phyloP scores from a whole-genome alignment of 2,888 invertebrate species.

The Acleris laterana region DNA sequence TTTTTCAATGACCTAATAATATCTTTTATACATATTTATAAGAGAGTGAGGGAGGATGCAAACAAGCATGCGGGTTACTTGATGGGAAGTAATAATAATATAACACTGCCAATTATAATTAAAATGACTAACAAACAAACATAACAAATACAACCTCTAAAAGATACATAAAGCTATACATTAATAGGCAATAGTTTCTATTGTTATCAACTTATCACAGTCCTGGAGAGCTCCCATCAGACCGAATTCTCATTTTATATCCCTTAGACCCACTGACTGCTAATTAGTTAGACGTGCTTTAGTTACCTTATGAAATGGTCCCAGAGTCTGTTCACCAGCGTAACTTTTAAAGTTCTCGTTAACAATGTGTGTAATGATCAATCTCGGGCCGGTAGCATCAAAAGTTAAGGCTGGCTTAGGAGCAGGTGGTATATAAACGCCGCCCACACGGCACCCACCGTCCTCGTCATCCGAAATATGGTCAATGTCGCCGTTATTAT shows the following conservation, averaged over 20 bases:
- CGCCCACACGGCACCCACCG: slow-evolving; percentile 90
- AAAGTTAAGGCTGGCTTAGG: slow-evolving; percentile 88
- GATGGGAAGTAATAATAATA: no score
- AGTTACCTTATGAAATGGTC: slow-evolving; percentile 97
- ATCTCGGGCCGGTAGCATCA: slow-evolving; percentile 90
- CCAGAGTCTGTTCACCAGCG: slow-evolving; percentile 91
- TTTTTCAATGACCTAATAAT: no score
- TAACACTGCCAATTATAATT: not conserved
- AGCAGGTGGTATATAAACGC: slow-evolving; percentile 93
- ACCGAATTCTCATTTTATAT: no score
- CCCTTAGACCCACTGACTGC: no score
- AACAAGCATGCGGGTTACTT: no score
- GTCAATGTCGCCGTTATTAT: slow-evolving; percentile 62
- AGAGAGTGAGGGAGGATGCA: no score
- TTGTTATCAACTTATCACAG: no score
- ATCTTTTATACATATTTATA: no score
- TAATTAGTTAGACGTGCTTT: no score
- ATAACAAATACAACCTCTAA: not conserved
- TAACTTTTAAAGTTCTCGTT: slow-evolving; percentile 99
- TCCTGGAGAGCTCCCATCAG: no score
- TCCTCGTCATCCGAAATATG: slow-evolving; percentile 85
- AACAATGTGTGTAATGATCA: slow-evolving; percentile 95
- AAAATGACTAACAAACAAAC: not conserved
- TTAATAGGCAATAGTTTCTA: no score
- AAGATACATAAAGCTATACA: no score